Evolutionary conservation across 2,113 vertebrate species (phyloP), one percentile per base, ranked within the genome.

Genomic region (Mus musculus): DNA sequence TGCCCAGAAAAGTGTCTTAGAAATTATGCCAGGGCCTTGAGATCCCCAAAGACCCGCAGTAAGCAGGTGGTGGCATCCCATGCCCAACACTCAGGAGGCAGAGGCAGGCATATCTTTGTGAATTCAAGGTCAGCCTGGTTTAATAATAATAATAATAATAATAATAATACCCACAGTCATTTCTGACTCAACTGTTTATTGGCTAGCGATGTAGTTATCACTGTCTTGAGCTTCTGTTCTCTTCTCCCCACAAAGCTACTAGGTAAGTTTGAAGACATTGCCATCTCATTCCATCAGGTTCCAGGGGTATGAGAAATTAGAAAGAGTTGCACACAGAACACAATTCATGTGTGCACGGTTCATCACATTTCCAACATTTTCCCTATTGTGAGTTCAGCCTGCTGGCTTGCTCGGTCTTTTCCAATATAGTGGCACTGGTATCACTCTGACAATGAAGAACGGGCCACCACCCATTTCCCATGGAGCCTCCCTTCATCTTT

Each of bases 391-490:
- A 36, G 22, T 22, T 24, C 10, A 3, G 36, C 54, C 42, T 56
- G 7, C 65, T 90, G 19, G 19, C 69, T 89, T 93, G 49, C 30
- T 67, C 30, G 19, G 24, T 80, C 93, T 69, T 10, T 54, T 92
- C 69, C 59, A 54, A 1, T 56, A n/a, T 16, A 52, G 42, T 4
- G 9, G 36, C 85, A 71, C 49, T 77, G 46, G 17, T 39, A 24
- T 73, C 72, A 22, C 36, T 78, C 77, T 82, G 56, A 96, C 89
- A 86, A 59, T 78, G 76, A 92, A 95, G 91, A 93, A 30, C 65
- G 78, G 72, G 59, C 46, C 81, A 30, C 49, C n/a, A n/a, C 86
- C 72, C 61, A 39, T 75, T 96, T 94, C 94, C 77, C 71, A 36
- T 12, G 33, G 56, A 86, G 91, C 88, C 54, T 65, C 30, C 54